These are phyloP conservation scores for Hirtodrosophila cameraria DNA, from an alignment of 2,888 invertebrate species.

Conservation along the genomic window DNA sequence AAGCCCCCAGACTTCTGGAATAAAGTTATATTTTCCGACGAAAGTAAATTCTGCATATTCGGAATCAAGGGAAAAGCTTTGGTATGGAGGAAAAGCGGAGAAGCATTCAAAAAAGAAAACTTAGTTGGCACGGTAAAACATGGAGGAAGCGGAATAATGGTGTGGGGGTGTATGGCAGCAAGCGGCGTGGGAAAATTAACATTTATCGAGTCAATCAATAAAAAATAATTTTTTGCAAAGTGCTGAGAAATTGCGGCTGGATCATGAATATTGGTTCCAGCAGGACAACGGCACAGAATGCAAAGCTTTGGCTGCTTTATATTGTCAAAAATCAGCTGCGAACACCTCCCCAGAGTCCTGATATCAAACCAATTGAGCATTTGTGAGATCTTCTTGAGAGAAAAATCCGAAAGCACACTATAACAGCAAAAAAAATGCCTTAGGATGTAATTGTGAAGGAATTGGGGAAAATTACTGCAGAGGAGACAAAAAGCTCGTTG, in stretches of 20 bases:
- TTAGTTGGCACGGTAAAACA: not conserved
- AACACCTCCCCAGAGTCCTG: too few relatives aligned
- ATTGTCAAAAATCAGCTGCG: not conserved
- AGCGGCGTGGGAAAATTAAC: not conserved
- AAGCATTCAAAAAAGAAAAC: not conserved
- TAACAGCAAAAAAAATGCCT: constrained; percentile 13
- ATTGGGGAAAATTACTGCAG: constrained; percentile 16
- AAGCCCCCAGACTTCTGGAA: not conserved
- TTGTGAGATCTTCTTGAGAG: too few relatives aligned
- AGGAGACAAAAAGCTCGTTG: constrained; percentile 17
- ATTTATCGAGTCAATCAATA: constrained; percentile 8
- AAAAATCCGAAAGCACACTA: too few relatives aligned
- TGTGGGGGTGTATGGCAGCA: not conserved
- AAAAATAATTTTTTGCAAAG: too few relatives aligned
- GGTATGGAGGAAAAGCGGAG: not conserved
- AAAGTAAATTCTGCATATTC: too few relatives aligned
- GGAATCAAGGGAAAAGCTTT: too few relatives aligned
- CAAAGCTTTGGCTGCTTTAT: not conserved
- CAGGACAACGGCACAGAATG: not conserved
- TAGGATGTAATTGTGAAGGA: constrained; percentile 20
- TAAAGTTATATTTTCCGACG: not conserved
- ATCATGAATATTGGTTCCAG: too few relatives aligned
- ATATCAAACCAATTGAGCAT: too few relatives aligned
- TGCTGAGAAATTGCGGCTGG: too few relatives aligned
- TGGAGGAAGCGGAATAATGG: not conserved